A percentile compares a stretch with the other conserved stretches of the same genome.
Evolutionary conservation across 1,140 invertebrate species (phyloP).

Genomic region (Drosophila athabasca): DNA sequence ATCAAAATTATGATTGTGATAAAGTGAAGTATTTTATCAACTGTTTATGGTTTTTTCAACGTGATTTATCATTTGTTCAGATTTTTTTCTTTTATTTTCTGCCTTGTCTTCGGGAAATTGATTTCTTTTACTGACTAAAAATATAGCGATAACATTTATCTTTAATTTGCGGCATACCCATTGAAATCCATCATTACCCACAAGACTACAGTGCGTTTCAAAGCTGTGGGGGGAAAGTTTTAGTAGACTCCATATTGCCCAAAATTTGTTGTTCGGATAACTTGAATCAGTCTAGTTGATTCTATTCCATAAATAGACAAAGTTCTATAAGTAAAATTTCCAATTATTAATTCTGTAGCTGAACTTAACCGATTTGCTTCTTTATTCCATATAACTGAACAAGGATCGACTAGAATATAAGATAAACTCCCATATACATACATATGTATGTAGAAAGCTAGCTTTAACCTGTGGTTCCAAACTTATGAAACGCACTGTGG

Average conservation of each 20-base stretch:
- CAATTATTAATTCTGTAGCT: constrained; percentile 6
- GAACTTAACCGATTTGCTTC: constrained; percentile 11
- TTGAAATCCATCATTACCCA: constrained; percentile 30
- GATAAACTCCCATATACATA: constrained; percentile 3
- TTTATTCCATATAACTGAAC: no score
- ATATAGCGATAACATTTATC: constrained; percentile 27
- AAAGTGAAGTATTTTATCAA: constrained; percentile 25
- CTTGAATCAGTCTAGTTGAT: no score
- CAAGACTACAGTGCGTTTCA: constrained; percentile 13
- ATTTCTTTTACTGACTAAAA: constrained; percentile 15
- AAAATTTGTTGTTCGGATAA: background rate
- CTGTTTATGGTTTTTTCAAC: constrained; percentile 14
- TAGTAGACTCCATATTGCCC: background rate
- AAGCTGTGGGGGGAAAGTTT: background rate
- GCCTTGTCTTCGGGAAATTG: constrained; percentile 14
- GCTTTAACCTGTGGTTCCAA: constrained; percentile 14
- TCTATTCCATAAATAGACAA: background rate
- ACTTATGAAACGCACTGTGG: constrained; percentile 31
- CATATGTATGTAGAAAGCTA: background rate
- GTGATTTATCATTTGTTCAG: constrained; percentile 28
- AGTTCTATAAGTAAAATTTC: background rate
- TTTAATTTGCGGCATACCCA: constrained; percentile 32
- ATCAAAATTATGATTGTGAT: constrained; percentile 5
- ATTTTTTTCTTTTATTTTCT: constrained; percentile 23
- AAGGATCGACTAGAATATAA: no score